These are phyloP conservation scores for Corapipo altera DNA, from an alignment of 2,113 vertebrate genomes.

Conservation along the genomic window DNA sequence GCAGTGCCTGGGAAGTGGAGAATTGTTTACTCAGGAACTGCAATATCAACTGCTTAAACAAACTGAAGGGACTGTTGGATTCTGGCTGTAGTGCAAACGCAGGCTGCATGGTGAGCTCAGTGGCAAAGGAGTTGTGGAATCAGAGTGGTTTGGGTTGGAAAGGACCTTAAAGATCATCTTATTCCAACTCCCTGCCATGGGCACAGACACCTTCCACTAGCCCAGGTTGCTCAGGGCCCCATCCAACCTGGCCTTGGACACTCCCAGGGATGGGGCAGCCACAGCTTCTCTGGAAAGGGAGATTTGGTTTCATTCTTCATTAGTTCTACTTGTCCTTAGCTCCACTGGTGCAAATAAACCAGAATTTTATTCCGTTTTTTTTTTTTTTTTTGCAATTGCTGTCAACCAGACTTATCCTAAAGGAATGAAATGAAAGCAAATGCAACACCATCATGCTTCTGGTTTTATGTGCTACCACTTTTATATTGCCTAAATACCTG, in stretches of 20 bases:
- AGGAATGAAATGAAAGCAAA: not conserved
- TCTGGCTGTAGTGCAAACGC: not conserved
- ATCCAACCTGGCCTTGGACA: not conserved
- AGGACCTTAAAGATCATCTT: not conserved
- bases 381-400: not conserved
- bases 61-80: not conserved
- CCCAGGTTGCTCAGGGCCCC: not conserved
- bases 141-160: not conserved
- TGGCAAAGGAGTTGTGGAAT: not conserved
- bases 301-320: not conserved
- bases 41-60: accelerated
- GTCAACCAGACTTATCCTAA: not conserved
- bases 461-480: not conserved
- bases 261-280: not conserved
- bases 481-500: not conserved
- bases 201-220: not conserved
- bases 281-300: not conserved
- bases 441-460: not conserved
- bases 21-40: not conserved
- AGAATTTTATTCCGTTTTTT: not conserved
- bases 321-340: not conserved
- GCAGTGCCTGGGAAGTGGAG: not conserved
- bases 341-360: not conserved
- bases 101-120: not conserved
- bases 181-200: not conserved